phyloP scores from a whole-genome alignment of 2,888 invertebrate genomes.

The Pandemis cinnamomeana region DNA sequence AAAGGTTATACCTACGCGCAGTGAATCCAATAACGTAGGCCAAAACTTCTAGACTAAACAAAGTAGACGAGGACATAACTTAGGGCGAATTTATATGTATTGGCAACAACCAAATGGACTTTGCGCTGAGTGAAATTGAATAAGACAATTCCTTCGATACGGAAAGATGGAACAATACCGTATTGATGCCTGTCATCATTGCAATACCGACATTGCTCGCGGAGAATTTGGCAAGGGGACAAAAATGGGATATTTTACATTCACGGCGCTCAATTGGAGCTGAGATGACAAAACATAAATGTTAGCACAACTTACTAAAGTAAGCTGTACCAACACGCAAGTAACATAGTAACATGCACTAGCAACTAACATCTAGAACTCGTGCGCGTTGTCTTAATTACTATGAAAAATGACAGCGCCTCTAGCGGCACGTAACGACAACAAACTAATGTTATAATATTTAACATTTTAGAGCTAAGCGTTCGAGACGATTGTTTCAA shows the following conservation, averaged over 20 bases:
- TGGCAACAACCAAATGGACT: conserved; percentile 37
- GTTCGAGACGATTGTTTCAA: too few species aligned
- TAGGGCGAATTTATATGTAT: conserved; percentile 46
- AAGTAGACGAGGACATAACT: conserved; percentile 24
- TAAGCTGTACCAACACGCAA: too few species aligned
- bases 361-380: too few species aligned
- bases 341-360: too few species aligned
- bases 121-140: conserved; percentile 43
- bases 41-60: conserved; percentile 17
- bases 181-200: conserved; percentile 1
- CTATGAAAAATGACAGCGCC: too few species aligned
- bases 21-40: conserved; percentile 1
- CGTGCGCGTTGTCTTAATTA: too few species aligned
- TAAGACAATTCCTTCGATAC: conserved; percentile 42
- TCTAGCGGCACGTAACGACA: too few species aligned
- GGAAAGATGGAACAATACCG: conserved; percentile 14
- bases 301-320: too few species aligned
- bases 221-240: not conserved
- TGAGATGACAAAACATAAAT: too few species aligned
- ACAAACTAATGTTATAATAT: too few species aligned
- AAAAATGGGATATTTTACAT: not conserved
- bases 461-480: too few species aligned
- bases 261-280: not conserved
- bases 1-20: not conserved
- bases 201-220: not conserved